Base-by-base conservation (phyloP, 2,113 vertebrate genomes). In the Porphyrio hochstetteri region DNA sequence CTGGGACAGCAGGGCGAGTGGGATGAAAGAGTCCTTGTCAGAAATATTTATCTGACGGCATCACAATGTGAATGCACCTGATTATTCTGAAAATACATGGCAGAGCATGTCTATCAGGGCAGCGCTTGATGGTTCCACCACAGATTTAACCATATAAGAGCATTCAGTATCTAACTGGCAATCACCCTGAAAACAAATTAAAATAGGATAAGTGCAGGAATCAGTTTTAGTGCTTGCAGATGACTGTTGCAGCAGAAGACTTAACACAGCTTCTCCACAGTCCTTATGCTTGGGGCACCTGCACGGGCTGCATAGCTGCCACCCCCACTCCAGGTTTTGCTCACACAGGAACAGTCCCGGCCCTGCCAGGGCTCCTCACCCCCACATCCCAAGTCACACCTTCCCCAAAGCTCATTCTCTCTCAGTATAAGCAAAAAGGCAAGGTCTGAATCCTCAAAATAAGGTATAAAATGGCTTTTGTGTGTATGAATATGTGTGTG, bases 321-420 rank as follows among this genome's bases (percentile, higher is more conserved):
- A 8, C 6, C 35, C 28, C 10, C 29, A 56, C 0, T 3, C 9
- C 6, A 3, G 5, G 2, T n/a, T 72, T 20, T 9, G 7, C 9
- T 1, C 2, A 7, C 5, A 19, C 3, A 14, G 10, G 57, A 52
- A 11, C 25, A 16, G 28, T 21, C 13, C 24, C 23, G 83, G 44
- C n/a, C 55, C 46, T 24, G 2, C 28, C 29, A 65, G 35, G 11
- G 12, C 25, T 55, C 7, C 28, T 16, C 2, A 3, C 5, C 16
- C 50, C 27, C 38, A 9, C 11, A 55, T 63, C 60, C n/a, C 81
- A 52, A 25, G 15, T 86, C n/a, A 40, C 4, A 12, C 25, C 1
- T 63, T 61, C 25, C 36, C 4, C 2, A 84, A 84, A 78, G 24
- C 24, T 83, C 57, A 8, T 56, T 74, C 40, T 74, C 7, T 70